A percentile compares a stretch with the other conserved stretches of the same genome.
phyloP scores from a whole-genome alignment of 1,140 invertebrate genomes.

The Acromyrmex charruanus region DNA sequence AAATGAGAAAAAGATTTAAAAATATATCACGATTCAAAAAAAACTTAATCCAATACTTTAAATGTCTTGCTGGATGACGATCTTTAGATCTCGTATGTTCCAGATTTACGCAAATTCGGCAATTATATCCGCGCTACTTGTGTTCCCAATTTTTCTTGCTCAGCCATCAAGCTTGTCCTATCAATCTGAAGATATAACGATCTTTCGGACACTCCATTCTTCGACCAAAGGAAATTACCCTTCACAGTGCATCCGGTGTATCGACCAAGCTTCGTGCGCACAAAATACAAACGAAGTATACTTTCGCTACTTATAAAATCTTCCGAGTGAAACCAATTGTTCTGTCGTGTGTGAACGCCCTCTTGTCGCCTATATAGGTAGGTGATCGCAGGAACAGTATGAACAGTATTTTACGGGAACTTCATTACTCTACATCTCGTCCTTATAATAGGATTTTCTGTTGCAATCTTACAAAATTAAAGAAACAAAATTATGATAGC shows the following conservation, averaged over 20 bases:
- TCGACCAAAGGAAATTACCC: slow-evolving; percentile 72
- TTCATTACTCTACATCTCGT: slow-evolving; percentile 21
- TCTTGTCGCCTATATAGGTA: slow-evolving; percentile 82
- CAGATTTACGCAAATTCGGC: slow-evolving; percentile 31
- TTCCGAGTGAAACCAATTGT: slow-evolving; percentile 85
- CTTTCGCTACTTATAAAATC: slow-evolving; percentile 83
- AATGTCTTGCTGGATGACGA: not conserved
- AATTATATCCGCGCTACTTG: slow-evolving; percentile 48
- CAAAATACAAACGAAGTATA: slow-evolving; percentile 72
- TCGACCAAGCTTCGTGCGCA: slow-evolving; percentile 63
- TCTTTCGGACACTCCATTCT: slow-evolving; percentile 36
- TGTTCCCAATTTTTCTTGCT: slow-evolving; percentile 48
- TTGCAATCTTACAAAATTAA: not conserved
- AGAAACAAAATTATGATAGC: not conserved
- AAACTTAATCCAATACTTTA: not conserved
- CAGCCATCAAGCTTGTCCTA: not conserved
- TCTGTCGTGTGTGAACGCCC: slow-evolving; percentile 81
- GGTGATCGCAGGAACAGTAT: slow-evolving; percentile 67
- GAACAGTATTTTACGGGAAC: slow-evolving; percentile 79
- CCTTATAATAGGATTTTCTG: not conserved
- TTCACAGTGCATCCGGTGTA: slow-evolving; percentile 83
- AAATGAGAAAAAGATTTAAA: not conserved
- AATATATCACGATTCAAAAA: not conserved
- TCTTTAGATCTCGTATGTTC: slow-evolving; percentile 16
- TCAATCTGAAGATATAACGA: slow-evolving; percentile 69